A percentile compares a stretch with the other conserved stretches of the same genome.
Evolutionary conservation across 2,888 invertebrate genomes (phyloP).

Genomic region (Panzeria rudis): DNA sequence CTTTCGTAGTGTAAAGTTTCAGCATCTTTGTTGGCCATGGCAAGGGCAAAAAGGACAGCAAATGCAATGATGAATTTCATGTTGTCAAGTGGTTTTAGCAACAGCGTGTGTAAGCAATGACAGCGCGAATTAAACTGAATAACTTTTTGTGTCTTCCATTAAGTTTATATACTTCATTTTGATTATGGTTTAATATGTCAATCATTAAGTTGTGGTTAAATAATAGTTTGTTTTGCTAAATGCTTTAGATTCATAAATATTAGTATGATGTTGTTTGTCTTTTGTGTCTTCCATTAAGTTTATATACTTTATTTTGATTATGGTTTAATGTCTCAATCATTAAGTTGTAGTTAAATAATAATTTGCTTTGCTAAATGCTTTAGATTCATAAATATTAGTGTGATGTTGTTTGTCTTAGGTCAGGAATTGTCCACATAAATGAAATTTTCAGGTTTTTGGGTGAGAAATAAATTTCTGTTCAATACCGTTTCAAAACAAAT

Average conservation of each 20-base stretch:
- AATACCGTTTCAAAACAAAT: background rate
- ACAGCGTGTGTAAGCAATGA: slow-evolving; percentile 22
- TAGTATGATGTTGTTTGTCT: too few species aligned
- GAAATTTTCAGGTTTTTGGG: background rate
- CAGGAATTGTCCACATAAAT: slow-evolving; percentile 12
- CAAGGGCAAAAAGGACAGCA: slow-evolving; percentile 75
- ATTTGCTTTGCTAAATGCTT: slow-evolving; percentile 11
- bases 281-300: background rate
- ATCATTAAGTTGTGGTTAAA: background rate
- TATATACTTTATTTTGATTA: slow-evolving; percentile 22
- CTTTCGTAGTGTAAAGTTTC: slow-evolving; percentile 70
- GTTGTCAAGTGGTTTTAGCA: slow-evolving; percentile 52
- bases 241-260: background rate
- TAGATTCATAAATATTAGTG: background rate
- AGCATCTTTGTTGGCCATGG: slow-evolving; percentile 73
- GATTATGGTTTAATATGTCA: background rate
- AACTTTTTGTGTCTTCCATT: background rate
- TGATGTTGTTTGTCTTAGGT: slow-evolving; percentile 39
- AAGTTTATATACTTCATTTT: slow-evolving; percentile 30
- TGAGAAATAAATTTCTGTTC: slow-evolving; percentile 1
- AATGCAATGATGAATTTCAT: slow-evolving; percentile 81
- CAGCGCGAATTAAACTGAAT: slow-evolving; percentile 27
- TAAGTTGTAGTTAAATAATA: background rate
- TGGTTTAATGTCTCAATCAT: background rate
- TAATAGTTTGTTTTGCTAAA: slow-evolving; percentile 15